A percentile compares a stretch with the other conserved stretches of the same genome.
Conservation (phyloP, 2,888 invertebrate species). For the Heteropelma amictum region DNA sequence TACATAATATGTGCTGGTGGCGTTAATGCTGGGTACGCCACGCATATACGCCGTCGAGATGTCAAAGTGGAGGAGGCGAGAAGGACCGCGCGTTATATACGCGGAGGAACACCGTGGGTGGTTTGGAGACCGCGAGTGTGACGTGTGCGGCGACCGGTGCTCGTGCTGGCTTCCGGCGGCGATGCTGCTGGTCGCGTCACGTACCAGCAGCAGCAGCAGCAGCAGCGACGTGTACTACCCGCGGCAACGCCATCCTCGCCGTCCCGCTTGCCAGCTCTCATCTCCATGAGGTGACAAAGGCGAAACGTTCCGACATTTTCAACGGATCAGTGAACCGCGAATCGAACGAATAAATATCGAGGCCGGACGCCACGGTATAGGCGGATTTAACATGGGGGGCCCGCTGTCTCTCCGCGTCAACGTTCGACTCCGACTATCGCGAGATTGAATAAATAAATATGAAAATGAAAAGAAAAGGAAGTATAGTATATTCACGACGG, state of each 20-base stretch:
- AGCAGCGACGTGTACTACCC: too few relatives aligned
- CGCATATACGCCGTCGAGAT: too few relatives aligned
- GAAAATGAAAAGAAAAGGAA: too few relatives aligned
- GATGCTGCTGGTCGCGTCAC: constrained; percentile 41
- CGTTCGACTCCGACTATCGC: too few relatives aligned
- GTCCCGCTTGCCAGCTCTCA: constrained; percentile 1
- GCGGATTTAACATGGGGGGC: constrained; percentile 39
- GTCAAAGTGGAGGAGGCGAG: too few relatives aligned
- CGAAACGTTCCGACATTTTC: constrained; percentile 53
- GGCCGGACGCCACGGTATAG: constrained; percentile 36
- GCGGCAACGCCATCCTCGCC: too few relatives aligned
- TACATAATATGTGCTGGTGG: too few relatives aligned
- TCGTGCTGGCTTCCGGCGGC: too few relatives aligned
- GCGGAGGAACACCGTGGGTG: constrained; percentile 16
- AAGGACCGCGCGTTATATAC: too few relatives aligned
- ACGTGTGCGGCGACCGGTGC: constrained; percentile 36
- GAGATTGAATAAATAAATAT: too few relatives aligned
- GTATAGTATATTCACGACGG: too few relatives aligned
- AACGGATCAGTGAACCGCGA: constrained; percentile 57
- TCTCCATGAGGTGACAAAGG: constrained; percentile 29
- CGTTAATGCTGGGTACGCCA: too few relatives aligned
- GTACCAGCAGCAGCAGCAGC: constrained; percentile 19
- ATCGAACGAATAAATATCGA: constrained; percentile 52
- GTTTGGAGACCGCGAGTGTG: constrained; percentile 49
- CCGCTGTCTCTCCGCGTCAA: neutral